Evolutionary conservation across 1,140 invertebrate genomes (phyloP).

Genomic region (Conus betulinus): DNA sequence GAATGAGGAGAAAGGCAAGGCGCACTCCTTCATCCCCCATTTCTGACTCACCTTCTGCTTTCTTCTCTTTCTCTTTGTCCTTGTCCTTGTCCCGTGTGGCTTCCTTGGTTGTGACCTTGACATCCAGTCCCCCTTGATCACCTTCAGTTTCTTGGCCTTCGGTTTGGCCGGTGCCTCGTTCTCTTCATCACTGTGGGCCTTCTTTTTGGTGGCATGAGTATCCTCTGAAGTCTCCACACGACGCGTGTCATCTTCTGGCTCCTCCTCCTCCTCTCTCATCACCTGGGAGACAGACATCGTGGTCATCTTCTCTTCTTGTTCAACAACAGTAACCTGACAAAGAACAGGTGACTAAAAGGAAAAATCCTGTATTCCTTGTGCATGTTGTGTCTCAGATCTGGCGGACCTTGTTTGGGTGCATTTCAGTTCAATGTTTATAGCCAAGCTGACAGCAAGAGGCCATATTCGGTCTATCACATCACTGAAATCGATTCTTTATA

Average conservation of each 20-base stretch:
- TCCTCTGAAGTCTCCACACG: slow-evolving; percentile 31
- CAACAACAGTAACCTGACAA: not conserved
- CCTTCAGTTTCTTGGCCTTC: slow-evolving; percentile 13
- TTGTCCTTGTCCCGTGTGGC: not conserved
- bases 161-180: slow-evolving; percentile 4
- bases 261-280: slow-evolving; percentile 35
- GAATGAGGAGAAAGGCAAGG: too few relatives aligned
- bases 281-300: not conserved
- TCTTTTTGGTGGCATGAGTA: slow-evolving; percentile 18
- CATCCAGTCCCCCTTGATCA: not conserved
- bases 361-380: not conserved
- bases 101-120: not conserved
- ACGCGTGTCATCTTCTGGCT: slow-evolving; percentile 37
- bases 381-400: too few relatives aligned
- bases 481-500: too few relatives aligned
- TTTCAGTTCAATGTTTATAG: too few relatives aligned
- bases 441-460: too few relatives aligned
- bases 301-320: not conserved
- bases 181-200: slow-evolving; percentile 27
- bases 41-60: slow-evolving; percentile 13
- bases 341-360: not conserved
- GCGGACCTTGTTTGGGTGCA: too few relatives aligned
- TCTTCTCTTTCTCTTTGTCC: slow-evolving; percentile 28
- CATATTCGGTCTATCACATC: too few relatives aligned
- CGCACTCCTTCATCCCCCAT: too few relatives aligned